Evolutionary conservation across 2,797 vertebrate species (phyloP), one percentile per base, ranked within the genome.

Genomic region (Chelidonichthys spinosus): DNA sequence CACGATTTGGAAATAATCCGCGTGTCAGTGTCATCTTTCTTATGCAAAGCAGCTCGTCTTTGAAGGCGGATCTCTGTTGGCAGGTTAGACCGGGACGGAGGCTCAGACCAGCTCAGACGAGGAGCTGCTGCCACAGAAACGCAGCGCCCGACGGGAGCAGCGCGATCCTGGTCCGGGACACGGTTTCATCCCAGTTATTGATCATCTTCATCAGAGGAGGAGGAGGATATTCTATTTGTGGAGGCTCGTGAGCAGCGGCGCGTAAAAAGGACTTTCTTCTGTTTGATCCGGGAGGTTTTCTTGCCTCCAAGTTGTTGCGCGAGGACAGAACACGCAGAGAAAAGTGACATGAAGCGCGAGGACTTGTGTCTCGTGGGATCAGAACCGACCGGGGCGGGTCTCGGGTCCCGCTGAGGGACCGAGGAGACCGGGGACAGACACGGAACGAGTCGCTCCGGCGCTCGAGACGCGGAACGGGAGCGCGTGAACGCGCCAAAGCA

Each of bases 11-110:
- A 95, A 95, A 94, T 95, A 96, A 97, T 96, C 95, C 92, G 95
- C 95, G 95, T 96, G 96, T 96, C 96, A 95, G 95, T 95, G 94
- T 95, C 94, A 90, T 95, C 96, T 97, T 99, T 98, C 95, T 97
- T 95, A 98, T 98, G 97, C 96, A 97, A 98, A 98, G 94, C 90
- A 93, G 94, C 86, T 94, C 25, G 96, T 94, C 94, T 96, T 93
- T 95, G 95, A 91, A 97, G 97, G 96, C 96, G 96, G 96, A 94
- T 95, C 95, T 94, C 85, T 25, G 25, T 88, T 93, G 91, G 95
- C 95, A 94, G 94, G 92, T 94, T 93, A 91, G 93, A 90, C 91
- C 86, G 84, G 94, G 94, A 94, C 92, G 59, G 87, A 87, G 90
- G 82, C 90, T 89, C 84, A 65, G 86, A 91, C 82, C 89, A 72